These are phyloP conservation scores for Aquatica leii DNA, from an alignment of 2,888 invertebrate genomes.

Conservation along the genomic window DNA sequence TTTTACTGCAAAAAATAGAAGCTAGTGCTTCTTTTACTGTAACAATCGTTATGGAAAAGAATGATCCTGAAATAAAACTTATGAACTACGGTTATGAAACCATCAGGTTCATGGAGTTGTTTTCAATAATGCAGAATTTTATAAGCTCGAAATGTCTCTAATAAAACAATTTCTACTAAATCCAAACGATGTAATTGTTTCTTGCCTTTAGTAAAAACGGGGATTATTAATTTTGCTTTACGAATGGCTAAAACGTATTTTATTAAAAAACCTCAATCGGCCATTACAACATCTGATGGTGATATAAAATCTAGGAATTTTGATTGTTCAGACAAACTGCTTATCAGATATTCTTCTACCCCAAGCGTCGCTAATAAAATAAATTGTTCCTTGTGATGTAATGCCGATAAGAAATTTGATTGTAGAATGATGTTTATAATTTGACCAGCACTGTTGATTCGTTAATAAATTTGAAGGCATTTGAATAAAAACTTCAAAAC, in stretches of 20 bases:
- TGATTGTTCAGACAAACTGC: not conserved
- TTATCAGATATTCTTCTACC: not conserved
- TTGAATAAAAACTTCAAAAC: constrained; percentile 4
- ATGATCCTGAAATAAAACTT: too few relatives aligned
- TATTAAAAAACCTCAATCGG: not conserved
- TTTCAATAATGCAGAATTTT: too few relatives aligned
- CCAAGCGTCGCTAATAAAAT: not conserved
- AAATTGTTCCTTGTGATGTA: not conserved
- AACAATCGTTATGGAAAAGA: too few relatives aligned
- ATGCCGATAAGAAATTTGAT: not conserved
- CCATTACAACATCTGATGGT: not conserved
- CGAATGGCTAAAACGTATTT: not conserved
- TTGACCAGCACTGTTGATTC: not conserved
- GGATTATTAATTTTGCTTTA: not conserved
- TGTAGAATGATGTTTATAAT: not conserved
- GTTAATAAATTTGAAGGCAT: not conserved
- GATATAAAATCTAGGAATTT: too few relatives aligned
- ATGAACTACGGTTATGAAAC: too few relatives aligned
- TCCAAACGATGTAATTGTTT: not conserved
- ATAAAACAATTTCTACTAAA: not conserved
- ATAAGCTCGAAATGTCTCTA: too few relatives aligned
- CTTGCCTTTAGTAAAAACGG: not conserved
- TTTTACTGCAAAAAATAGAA: too few relatives aligned
- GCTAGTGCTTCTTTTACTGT: too few relatives aligned
- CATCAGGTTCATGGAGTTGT: too few relatives aligned